Evolutionary conservation across 1,140 invertebrate species (phyloP), one percentile per base, ranked within the genome.

Genomic region (Ceratina japonica): DNA sequence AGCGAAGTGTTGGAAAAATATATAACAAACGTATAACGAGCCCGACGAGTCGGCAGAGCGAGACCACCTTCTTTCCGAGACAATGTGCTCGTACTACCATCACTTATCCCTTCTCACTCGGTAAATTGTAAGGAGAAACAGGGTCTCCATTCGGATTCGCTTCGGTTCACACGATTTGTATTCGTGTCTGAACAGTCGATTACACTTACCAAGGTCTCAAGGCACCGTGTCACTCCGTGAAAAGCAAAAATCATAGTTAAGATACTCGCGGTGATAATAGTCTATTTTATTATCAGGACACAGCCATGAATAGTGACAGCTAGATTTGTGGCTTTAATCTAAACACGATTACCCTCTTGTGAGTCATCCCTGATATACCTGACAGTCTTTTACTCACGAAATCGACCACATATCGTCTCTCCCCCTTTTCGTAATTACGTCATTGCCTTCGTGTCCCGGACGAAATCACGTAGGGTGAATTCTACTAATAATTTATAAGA

Each of bases 161-260:
- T 65, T 84, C 61, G 76, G 74, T 87, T 88, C 80, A 84, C 82
- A 74, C 80, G 79, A 86, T 87, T 78, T 82, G 66, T 82, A 86
- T 86, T 73, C 51, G 56, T 27, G n/a, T 73, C 68, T n/a, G 52
- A 70, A 13, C 51, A 75, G 54, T 59, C 66, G 66, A 77, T 80
- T 66, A 52, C 71, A 49, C 31, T 49, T 59, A 15, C n/a, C 12
- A n/a, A 64, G 31, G 44, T 24, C 37, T 44, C 37, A 44, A 44
- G 37, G 5, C 37, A 44, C 31, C 31, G 49, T 16, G 31, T 16
- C 37, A 44, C 10, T 62, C 61, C 56, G 12, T 58, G 51, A 52
- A 12, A 8, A 8, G 10, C 37, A 44, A 44, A 44, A 44, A 44
- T 44, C 37, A 44, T 44, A 44, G 27, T 31, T 31, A 31, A 31